Conservation (phyloP, 2,113 vertebrate species). For the Chlorocebus sabaeus region DNA sequence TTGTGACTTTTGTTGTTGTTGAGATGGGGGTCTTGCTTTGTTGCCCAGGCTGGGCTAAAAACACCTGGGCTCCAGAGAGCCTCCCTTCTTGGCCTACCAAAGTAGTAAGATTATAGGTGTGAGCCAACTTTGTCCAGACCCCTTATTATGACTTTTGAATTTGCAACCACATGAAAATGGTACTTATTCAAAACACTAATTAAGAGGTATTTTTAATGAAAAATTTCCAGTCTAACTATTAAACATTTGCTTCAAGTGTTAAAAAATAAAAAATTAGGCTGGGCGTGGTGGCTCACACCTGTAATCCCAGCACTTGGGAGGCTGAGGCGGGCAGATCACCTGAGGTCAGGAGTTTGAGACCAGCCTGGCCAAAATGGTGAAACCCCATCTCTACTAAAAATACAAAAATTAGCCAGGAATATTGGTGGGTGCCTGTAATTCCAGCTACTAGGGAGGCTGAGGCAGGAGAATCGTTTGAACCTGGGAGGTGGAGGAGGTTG, state of each 20-base stretch:
- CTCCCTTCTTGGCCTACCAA: neutral
- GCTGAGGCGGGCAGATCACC: no score
- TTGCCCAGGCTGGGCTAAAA: neutral
- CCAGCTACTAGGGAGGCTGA: no score
- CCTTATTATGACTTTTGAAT: neutral
- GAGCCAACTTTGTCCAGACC: neutral
- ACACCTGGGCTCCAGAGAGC: neutral
- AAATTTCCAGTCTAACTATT: constrained; percentile 25
- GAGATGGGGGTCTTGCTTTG: neutral
- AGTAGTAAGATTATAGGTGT: neutral
- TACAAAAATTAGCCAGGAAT: no score
- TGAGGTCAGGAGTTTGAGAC: no score
- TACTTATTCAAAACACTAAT: neutral
- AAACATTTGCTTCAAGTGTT: constrained; percentile 34
- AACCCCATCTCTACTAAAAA: no score
- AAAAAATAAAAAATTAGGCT: neutral
- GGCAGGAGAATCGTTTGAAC: no score
- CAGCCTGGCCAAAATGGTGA: no score
- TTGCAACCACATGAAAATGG: neutral
- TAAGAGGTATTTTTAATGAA: neutral
- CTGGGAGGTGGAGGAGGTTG: no score
- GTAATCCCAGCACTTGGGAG: no score
- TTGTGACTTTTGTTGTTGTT: neutral
- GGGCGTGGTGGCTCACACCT: no score
- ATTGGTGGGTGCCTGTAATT: no score